Conservation (phyloP, 1,140 invertebrate species). For the Drosophila micromelanica region DNA sequence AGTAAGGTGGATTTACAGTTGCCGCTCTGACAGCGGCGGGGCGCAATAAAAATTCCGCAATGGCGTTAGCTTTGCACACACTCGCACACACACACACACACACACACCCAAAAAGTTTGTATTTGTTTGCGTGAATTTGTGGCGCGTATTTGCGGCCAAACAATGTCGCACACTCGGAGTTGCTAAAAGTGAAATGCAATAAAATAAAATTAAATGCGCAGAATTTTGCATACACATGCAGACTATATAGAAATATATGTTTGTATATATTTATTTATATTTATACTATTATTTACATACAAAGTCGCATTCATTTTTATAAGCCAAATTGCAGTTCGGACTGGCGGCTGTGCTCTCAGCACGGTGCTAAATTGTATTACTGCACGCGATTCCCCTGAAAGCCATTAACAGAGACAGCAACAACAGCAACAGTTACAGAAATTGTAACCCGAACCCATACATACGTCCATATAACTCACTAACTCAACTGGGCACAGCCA, state of each 20-base stretch:
- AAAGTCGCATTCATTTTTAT: constrained; percentile 40
- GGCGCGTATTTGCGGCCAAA: constrained; percentile 58
- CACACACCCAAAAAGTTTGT: constrained; percentile 20
- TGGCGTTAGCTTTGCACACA: constrained; percentile 64
- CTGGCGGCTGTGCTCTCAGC: constrained; percentile 17
- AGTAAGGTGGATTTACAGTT: constrained; percentile 47
- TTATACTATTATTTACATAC: constrained; percentile 49
- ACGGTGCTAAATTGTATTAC: constrained; percentile 72
- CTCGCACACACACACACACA: constrained; percentile 6
- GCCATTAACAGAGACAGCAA: constrained; percentile 67
- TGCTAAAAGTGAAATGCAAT: constrained; percentile 63
- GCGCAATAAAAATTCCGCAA: constrained; percentile 80
- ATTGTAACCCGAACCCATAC: neutral
- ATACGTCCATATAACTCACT: constrained; percentile 40
- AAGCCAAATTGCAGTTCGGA: constrained; percentile 29
- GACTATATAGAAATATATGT: no score
- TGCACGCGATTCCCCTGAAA: constrained; percentile 77
- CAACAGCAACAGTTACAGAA: constrained; percentile 21
- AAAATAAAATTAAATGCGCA: constrained; percentile 76
- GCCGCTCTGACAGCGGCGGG: constrained; percentile 57
- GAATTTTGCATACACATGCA: constrained; percentile 27
- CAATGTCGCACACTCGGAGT: constrained; percentile 55
- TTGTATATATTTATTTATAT: constrained; percentile 24
- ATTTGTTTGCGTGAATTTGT: constrained; percentile 45
- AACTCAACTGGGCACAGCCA: constrained; percentile 39